Percentiles rank a stretch among this genome's conserved stretches.
phyloP scores from a whole-genome alignment of 2,888 invertebrate genomes.

The Caenorhabditis sulstoni region DNA sequence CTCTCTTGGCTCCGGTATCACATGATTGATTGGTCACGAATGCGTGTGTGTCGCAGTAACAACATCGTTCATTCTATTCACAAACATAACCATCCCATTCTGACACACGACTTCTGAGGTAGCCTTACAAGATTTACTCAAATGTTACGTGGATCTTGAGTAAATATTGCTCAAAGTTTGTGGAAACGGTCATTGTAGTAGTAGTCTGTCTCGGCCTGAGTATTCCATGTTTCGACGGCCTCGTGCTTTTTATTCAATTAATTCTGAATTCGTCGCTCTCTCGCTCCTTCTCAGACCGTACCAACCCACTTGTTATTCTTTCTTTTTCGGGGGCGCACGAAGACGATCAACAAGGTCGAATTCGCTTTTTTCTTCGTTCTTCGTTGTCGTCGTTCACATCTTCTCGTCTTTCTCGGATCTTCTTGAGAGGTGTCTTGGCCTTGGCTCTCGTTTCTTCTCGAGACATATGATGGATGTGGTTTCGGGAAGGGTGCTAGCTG shows the following conservation, averaged over 20 bases:
- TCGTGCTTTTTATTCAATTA: slow-evolving; percentile 52
- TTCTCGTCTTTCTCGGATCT: slow-evolving; percentile 3
- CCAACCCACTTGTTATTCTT: slow-evolving; percentile 52
- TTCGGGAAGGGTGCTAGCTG: slow-evolving; percentile 6
- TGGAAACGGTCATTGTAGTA: too few relatives aligned
- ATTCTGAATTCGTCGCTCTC: slow-evolving; percentile 42
- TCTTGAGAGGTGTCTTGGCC: slow-evolving; percentile 6
- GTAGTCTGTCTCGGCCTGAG: too few relatives aligned
- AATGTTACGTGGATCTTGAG: too few relatives aligned
- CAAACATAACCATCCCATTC: too few relatives aligned
- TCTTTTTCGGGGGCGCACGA: slow-evolving; percentile 9
- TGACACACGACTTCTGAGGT: too few relatives aligned
- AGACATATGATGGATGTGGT: slow-evolving; percentile 30
- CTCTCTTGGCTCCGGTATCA: slow-evolving; percentile 1
- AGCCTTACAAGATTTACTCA: too few relatives aligned
- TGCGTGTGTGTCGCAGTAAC: too few relatives aligned
- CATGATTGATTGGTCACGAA: slow-evolving; percentile 11
- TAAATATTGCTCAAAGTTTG: too few relatives aligned
- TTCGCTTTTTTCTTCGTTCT: slow-evolving; percentile 20
- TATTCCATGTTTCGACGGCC: too few relatives aligned
- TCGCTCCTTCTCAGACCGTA: slow-evolving; percentile 34
- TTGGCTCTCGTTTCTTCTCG: slow-evolving; percentile 31
- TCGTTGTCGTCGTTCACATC: slow-evolving; percentile 23
- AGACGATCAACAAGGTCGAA: slow-evolving; percentile 48
- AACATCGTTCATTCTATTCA: neutral